Conservation (phyloP, 2,888 invertebrate species). For the Latrodectus hesperus region DNA sequence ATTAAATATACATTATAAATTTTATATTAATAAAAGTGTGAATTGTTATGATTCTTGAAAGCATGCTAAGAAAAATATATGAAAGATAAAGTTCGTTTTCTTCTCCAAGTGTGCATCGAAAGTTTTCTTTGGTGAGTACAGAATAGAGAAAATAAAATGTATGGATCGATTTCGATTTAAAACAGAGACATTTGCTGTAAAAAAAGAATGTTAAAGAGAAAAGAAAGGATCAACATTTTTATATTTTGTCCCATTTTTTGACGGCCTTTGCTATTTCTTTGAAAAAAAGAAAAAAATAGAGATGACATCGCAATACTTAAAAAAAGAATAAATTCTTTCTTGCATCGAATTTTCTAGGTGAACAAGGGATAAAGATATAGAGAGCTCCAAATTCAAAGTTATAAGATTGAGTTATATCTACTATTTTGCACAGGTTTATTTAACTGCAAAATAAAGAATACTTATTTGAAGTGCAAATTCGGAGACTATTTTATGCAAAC, state of each 20-base stretch:
- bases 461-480: too few relatives aligned
- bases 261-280: background rate
- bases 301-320: constrained; percentile 50
- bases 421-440: too few relatives aligned
- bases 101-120: background rate
- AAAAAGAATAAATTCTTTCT: constrained; percentile 35
- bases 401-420: too few relatives aligned
- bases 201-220: constrained; percentile 63
- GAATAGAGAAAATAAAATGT: constrained; percentile 37
- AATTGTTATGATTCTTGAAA: too few relatives aligned
- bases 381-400: too few relatives aligned
- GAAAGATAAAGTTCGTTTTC: background rate
- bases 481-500: too few relatives aligned
- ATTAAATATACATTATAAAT: too few relatives aligned
- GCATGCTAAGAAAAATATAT: too few relatives aligned
- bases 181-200: constrained; percentile 62
- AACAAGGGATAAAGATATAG: background rate
- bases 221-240: constrained; percentile 64
- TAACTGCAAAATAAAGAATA: too few relatives aligned
- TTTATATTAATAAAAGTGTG: too few relatives aligned
- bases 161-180: constrained; percentile 62
- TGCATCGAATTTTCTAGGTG: constrained; percentile 36
- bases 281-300: constrained; percentile 27
- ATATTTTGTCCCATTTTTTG: constrained; percentile 14
- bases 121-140: constrained; percentile 3